Base-by-base conservation (phyloP, 2,797 vertebrate species). In the Muscicapa striata region DNA sequence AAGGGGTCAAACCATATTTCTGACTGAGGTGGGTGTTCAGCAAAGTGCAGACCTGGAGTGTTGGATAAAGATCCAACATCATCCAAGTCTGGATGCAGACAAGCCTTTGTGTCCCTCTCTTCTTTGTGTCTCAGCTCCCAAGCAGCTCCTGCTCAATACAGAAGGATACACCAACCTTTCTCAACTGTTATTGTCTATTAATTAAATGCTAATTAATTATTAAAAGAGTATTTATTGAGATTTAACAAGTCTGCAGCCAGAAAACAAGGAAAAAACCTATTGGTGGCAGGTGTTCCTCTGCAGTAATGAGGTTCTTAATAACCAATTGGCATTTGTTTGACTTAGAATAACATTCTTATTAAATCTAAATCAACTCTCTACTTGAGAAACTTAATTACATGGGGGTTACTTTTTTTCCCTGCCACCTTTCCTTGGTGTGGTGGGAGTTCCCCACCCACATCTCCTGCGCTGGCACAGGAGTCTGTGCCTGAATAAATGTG, bases 261-360 rank as follows among this genome's bases (percentile, higher is more conserved):
- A 89, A 90, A 79, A 84, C 82, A 84, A 89, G 84, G 38, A 72
- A 89, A 84, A 80, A 96, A 82, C 20, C 21, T 73, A 48, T 85
- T 26, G 30, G 75, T 96, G 95, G 86, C 95, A 94, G 95, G 88
- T 95, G 92, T 96, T 95, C 61, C 87, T 66, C 85, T 77, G 85
- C 19, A 68, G 92, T 97, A 95, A 97, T 96, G 95, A 97, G 94
- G 58, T 97, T 95, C 95, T 97, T 97, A 96, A 95, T 97, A 96
- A 98, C 95, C 96, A 52, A 93, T 94, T 94, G 97, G 93, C 95
- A 97, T 98, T 97, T 97, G 93, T 98, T 97, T 97, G 97, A 96
- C 96, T 98, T 97, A 94, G 95, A 96, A 95, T 96, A 97, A 89
- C 89, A 95, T 97, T 97, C 96, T 95, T 97, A 96, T 97, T 97